Evolutionary conservation across 2,888 invertebrate species (phyloP).

Genomic region (Agonopterix alstromeriana): DNA sequence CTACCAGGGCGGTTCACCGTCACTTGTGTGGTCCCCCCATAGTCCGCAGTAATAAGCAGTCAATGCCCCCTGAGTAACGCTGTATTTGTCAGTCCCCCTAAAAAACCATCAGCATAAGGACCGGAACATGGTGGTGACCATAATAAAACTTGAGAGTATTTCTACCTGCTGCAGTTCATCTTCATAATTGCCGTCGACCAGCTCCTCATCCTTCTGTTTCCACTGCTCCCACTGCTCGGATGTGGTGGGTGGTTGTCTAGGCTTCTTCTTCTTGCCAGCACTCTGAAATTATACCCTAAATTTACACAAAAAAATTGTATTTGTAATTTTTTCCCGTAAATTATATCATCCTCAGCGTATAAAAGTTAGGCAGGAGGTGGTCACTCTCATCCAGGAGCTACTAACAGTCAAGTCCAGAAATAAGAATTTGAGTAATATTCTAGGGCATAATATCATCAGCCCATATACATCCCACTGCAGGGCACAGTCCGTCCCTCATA

Average conservation of each 20-base stretch:
- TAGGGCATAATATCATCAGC: slow-evolving; percentile 61
- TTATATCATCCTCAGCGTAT: no score
- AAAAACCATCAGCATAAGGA: no score
- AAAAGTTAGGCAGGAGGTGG: slow-evolving; percentile 68
- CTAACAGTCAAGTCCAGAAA: slow-evolving; percentile 82
- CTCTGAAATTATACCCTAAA: slow-evolving; percentile 17
- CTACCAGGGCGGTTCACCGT: no score
- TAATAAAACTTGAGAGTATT: no score
- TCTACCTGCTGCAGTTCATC: slow-evolving; percentile 79
- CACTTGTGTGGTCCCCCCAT: no score
- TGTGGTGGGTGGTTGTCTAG: slow-evolving; percentile 53
- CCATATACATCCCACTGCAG: no score
- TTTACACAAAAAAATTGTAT: neutral
- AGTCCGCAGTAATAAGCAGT: no score
- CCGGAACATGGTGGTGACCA: no score
- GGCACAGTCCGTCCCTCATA: no score
- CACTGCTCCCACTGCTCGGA: slow-evolving; percentile 84
- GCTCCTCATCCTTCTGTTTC: slow-evolving; percentile 83
- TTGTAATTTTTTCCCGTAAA: neutral
- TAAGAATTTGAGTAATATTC: slow-evolving; percentile 82
- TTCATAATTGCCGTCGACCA: slow-evolving; percentile 78
- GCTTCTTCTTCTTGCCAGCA: slow-evolving; percentile 60
- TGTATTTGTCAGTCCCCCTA: no score
- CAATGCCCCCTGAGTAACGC: no score
- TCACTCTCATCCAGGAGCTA: slow-evolving; percentile 77